Evolutionary conservation across 2,113 vertebrate species (phyloP), one percentile per base, ranked within the genome.

Genomic region (Alligator mississippiensis): DNA sequence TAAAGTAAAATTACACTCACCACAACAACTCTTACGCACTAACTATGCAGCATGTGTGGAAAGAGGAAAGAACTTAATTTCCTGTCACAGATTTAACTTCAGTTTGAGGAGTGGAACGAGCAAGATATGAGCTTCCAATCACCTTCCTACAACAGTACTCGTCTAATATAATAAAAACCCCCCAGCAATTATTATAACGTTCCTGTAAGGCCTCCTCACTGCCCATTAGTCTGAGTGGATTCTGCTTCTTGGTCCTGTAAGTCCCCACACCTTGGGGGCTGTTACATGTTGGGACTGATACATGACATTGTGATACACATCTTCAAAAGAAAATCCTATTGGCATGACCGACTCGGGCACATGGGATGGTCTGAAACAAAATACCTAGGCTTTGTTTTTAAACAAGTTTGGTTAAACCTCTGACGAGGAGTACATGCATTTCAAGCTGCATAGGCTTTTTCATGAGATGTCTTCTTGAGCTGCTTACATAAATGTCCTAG

Each of bases 21-120:
- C 25, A 17, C 19, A 57, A 27, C 19, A 27, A 24, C 77, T 14
- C 4, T 22, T 64, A 70, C 66, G 82, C 1, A 0, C 47, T 47
- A 0, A 0, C 15, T 54, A 81, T 54, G 3, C 70, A 24, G 10
- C 14, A 38, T 10, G 47, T 1, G 2, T 2, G 82, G 82, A 61
- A 22, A 14, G 28, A 84, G 77, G 82, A 47, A 63, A 59, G 54
- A 81, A 15, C 61, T 76, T 78, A 88, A 38, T n/a, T 64, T 21
- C 8, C 38, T 81, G 47, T n/a, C 27, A 24, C 27, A 27, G 8
- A 66, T 27, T 54, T 77, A 54, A 58, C 64, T 77, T 17, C 34
- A 77, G 61, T 66, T 85, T 30, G 74, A 11, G 6, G 55, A 25
- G 38, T 28, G 55, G 62, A 70, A 21, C 54, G 59, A 64, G 47